phyloP scores from a whole-genome alignment of 2,888 invertebrate species.

The Apotomis betuletana region DNA sequence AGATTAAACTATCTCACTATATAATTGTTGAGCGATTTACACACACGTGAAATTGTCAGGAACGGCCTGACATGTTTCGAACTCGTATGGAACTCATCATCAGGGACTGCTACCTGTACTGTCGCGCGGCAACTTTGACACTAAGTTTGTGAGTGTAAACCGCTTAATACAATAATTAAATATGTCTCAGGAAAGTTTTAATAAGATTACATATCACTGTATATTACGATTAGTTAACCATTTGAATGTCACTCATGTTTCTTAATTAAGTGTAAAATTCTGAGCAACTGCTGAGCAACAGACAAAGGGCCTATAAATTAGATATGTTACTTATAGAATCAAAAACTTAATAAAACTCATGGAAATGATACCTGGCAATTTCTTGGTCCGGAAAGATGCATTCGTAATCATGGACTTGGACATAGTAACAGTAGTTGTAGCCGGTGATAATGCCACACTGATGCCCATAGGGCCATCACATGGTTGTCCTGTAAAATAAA shows the following conservation, averaged over 20 bases:
- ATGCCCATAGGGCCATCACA: slow-evolving; percentile 93
- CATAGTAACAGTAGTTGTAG: slow-evolving; percentile 89
- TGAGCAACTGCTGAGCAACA: neutral
- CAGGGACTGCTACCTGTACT: no score
- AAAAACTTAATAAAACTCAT: neutral
- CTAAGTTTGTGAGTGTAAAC: no score
- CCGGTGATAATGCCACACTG: slow-evolving; percentile 89
- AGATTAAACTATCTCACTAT: slow-evolving; percentile 16
- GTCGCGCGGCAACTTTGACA: no score
- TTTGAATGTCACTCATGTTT: slow-evolving; percentile 3
- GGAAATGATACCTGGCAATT: slow-evolving; percentile 90
- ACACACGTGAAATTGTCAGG: no score
- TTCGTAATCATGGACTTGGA: slow-evolving; percentile 98
- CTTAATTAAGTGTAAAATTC: neutral
- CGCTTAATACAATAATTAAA: no score
- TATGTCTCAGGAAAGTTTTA: no score
- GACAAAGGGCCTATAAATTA: neutral
- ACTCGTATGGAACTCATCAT: no score
- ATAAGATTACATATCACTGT: neutral
- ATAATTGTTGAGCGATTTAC: no score
- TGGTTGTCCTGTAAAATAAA: slow-evolving; percentile 84
- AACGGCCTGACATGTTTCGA: no score
- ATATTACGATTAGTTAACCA: slow-evolving; percentile 5
- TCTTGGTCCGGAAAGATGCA: slow-evolving; percentile 98
- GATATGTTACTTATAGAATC: no score